Percentiles rank a stretch among this genome's conserved stretches.
Evolutionary conservation across 2,797 vertebrate genomes (phyloP).

Genomic region (Ambastaia sidthimunki): DNA sequence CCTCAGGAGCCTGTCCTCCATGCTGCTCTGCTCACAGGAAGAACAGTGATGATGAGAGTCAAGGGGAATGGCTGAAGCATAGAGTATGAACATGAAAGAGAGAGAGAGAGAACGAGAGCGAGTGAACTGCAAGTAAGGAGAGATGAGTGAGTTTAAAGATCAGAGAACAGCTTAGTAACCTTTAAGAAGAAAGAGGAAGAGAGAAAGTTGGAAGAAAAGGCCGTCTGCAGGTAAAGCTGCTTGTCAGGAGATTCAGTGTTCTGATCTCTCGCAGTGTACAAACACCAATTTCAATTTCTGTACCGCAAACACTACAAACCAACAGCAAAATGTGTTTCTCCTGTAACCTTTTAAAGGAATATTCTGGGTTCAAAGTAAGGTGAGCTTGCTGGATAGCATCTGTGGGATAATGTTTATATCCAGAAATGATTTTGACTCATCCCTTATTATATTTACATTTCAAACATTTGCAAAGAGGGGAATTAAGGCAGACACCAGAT

Average conservation of each 20-base stretch:
- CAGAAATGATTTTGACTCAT: not conserved
- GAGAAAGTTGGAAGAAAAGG: not conserved
- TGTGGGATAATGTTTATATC: not conserved
- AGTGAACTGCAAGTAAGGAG: conserved; percentile 64
- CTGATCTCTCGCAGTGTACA: conserved; percentile 7
- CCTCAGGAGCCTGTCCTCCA: conserved; percentile 11
- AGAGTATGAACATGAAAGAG: conserved; percentile 53
- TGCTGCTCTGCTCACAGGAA: not conserved
- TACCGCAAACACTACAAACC: not conserved
- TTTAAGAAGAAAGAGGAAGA: conserved; percentile 5
- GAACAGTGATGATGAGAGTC: conserved; percentile 12
- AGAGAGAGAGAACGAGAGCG: conserved; percentile 58
- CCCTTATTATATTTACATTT: not conserved
- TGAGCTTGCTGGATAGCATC: not conserved
- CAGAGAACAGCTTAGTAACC: conserved; percentile 21
- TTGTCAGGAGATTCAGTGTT: not conserved
- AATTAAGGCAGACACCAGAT: no score
- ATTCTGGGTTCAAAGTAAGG: not conserved
- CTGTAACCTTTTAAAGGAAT: not conserved
- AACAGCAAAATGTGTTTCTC: not conserved
- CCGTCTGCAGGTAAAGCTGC: not conserved
- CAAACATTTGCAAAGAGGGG: not conserved
- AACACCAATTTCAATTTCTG: conserved; percentile 1
- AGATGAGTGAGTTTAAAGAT: conserved; percentile 10
- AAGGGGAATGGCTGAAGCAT: conserved; percentile 5